These are phyloP conservation scores for Pseudorasbora parva DNA, from an alignment of 2,113 vertebrate species.

Conservation along the genomic window DNA sequence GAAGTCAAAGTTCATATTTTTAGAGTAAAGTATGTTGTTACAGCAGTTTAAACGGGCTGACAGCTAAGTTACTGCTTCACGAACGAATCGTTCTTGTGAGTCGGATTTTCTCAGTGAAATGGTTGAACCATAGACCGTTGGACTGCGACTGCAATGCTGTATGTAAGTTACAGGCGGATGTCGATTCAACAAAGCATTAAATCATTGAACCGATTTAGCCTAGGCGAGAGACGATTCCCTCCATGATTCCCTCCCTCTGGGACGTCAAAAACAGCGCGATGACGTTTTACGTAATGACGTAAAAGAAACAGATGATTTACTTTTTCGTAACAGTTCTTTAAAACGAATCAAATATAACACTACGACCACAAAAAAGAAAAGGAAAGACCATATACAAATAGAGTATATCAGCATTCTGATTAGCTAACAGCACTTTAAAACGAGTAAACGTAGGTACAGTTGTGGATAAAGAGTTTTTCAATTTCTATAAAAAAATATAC, in stretches of 20 bases:
- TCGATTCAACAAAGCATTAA: background rate
- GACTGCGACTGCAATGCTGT: background rate
- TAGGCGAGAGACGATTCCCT: background rate
- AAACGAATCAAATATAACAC: background rate
- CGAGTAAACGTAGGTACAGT: background rate
- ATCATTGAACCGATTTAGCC: background rate
- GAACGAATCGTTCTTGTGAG: background rate
- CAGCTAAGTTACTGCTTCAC: background rate
- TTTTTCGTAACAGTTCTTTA: background rate
- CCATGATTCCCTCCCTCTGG: no score
- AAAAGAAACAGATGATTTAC: background rate
- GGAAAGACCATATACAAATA: background rate
- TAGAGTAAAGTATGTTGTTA: background rate
- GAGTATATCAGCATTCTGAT: background rate
- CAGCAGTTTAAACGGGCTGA: background rate
- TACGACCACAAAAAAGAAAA: background rate
- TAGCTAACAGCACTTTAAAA: background rate
- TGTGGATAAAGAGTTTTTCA: background rate
- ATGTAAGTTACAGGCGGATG: background rate
- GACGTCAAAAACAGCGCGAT: background rate
- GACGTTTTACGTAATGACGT: background rate
- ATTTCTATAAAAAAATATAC: no score
- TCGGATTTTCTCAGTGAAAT: background rate
- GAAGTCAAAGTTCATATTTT: background rate
- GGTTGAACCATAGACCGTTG: background rate